These are phyloP conservation scores for Solea senegalensis DNA, from an alignment of 2,113 vertebrate genomes.

Conservation along the genomic window DNA sequence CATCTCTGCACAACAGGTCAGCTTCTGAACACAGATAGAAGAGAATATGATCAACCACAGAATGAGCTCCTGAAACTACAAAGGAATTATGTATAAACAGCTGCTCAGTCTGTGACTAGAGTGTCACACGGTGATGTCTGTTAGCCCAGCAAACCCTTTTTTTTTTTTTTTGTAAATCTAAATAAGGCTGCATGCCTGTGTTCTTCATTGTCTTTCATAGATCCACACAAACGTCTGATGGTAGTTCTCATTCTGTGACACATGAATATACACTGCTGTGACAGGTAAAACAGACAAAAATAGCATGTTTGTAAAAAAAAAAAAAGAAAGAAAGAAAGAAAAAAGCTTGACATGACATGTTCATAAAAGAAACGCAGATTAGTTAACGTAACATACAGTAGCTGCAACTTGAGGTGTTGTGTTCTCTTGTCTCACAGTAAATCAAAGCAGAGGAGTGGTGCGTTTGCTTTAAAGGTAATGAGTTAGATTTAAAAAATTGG, in stretches of 20 bases:
- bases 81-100: slow-evolving; percentile 77
- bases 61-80: slow-evolving; percentile 69
- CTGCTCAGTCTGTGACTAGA: slow-evolving; percentile 54
- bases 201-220: slow-evolving; percentile 65
- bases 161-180: slow-evolving; percentile 40
- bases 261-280: slow-evolving; percentile 65
- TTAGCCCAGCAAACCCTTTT: slow-evolving; percentile 66
- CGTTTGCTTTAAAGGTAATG: neutral
- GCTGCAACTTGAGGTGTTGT: slow-evolving; percentile 2
- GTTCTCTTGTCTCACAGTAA: slow-evolving; percentile 12
- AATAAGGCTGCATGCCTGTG: slow-evolving; percentile 67
- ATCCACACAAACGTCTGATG: slow-evolving; percentile 64
- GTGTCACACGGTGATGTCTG: slow-evolving; percentile 68
- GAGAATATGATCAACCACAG: slow-evolving; percentile 68
- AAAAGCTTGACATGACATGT: slow-evolving; percentile 32
- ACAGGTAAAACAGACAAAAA: slow-evolving; percentile 74
- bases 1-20: slow-evolving; percentile 80
- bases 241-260: slow-evolving; percentile 68
- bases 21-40: slow-evolving; percentile 63
- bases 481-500: neutral
- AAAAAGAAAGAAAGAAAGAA: neutral
- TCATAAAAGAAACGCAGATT: slow-evolving; percentile 47
- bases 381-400: slow-evolving; percentile 16
- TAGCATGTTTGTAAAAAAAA: slow-evolving; percentile 59
- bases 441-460: neutral